Evolutionary conservation across 2,888 invertebrate genomes (phyloP), one percentile per base, ranked within the genome.

Genomic region (Drosophila trichaetosa): DNA sequence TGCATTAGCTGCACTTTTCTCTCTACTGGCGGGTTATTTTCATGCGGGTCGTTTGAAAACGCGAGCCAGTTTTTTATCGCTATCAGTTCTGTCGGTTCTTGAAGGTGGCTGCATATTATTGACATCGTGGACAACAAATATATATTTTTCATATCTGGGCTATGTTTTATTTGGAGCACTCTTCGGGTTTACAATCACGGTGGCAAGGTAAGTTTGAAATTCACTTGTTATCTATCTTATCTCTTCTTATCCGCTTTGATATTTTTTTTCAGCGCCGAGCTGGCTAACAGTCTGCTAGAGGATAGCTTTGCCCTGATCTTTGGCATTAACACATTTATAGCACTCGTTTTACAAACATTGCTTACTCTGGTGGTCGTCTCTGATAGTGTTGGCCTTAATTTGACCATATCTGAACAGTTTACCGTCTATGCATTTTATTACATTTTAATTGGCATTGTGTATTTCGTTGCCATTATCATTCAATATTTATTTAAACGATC

Each of bases 271-370:
- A 98, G 98, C 92, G 96, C 96, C 49, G 97, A 98, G 94, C 96
- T 99, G 67, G 98, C 98, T 0, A 95, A 96, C 78, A 94, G 95
- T 73, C 94, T 98, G 67, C 94, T 95, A 59, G 29, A 29, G 6
- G 29, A 29, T 29, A 29, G 29, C 6, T 98, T 97, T 92, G 98
- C 97, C 1, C 94, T 98, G 8, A 96, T 99, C 78, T 98, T 98
- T 92, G 98, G 98, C 5, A 94, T 98, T 80, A 98, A 98, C 93
- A 98, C 97, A 0, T 95, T 98, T 62, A 73, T 97, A 0, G 97
- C 98, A 3, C 94, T 98, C 3, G 91, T 95, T 0, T 91, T 98
- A 0, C 98, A 98, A 93, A 95, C 97, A 0, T 90, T 97, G 33
- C 93, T 98, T 36, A 98, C 98, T 6, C 42, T 93, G 3, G 74